Evolutionary conservation across 2,888 invertebrate genomes (phyloP), one percentile per base, ranked within the genome.

Genomic region (Polyommatus iphigenia): DNA sequence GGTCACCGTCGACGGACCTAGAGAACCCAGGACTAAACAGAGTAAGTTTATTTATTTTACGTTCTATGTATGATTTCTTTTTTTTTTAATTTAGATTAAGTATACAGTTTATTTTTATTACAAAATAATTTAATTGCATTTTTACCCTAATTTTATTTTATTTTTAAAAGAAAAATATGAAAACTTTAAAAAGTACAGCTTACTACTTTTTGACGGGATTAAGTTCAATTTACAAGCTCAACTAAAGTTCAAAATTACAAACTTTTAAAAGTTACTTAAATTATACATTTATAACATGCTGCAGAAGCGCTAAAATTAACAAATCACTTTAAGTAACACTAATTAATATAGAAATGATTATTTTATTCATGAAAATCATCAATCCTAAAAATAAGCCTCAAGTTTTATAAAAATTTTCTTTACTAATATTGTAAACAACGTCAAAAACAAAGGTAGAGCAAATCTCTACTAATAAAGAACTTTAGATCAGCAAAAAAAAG

Each of bases 1-100:
- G 95, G 99, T 99, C 78, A 99, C 99, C 32, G 99, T 99, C 54
- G 99, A 99, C 88, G 99, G 99, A 85, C 99, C 99, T 0, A 95
- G 99, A 85, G 99, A 99, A 94, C 99, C 99, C 20, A 95, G 99
- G 91, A 98, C 98, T 83, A 99, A 99, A 93, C 98, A 98, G 95
- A 98, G 99, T 99, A 96, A 97, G 98, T 96, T 82, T 77, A 77
- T n/a, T 80, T 77, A 71, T 67, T 80, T 80, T 72, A 13, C 20
- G 3, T 3, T 41, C 0, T 10, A 20, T 20, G 20, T n/a, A 24
- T 20, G 24, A 24, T 24, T 24, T 24, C 24, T 24, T 36, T 36
- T 36, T 5, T 36, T 36, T 36, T 6, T 0, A 6, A 6, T 36
- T 0, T 36, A 36, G 36, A 36, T 24, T 24, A n/a, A n/a, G n/a